phyloP scores from a whole-genome alignment of 2,888 invertebrate species.

The Horisme vitalbata region DNA sequence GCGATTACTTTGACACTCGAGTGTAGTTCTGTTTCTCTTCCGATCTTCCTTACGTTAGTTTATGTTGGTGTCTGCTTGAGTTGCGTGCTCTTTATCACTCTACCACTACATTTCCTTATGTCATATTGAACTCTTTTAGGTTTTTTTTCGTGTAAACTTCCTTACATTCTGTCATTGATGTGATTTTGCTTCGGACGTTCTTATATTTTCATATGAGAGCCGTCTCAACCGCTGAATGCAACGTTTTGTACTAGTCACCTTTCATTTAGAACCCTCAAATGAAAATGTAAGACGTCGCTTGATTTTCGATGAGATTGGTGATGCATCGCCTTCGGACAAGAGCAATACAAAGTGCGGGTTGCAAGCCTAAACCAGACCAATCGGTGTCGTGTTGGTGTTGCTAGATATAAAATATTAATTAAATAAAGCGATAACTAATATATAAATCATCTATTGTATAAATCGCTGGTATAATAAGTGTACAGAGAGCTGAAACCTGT shows the following conservation, averaged over 20 bases:
- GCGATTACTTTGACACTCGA: conserved; percentile 48
- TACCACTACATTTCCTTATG: neutral
- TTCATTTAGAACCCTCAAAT: conserved; percentile 5
- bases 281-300: conserved; percentile 21
- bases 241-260: neutral
- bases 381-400: conserved; percentile 75
- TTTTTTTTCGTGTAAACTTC: neutral
- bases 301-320: conserved; percentile 16
- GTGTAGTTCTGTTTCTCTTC: conserved; percentile 43
- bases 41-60: neutral
- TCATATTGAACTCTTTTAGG: neutral
- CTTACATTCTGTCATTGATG: neutral
- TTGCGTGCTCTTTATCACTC: conserved; percentile 9
- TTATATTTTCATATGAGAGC: conserved; percentile 13
- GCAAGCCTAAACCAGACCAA: conserved; percentile 70
- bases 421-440: conserved; percentile 50
- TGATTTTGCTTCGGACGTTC: conserved; percentile 7
- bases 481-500: conserved; percentile 36
- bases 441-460: conserved; percentile 58
- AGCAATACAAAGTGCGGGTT: conserved; percentile 69
- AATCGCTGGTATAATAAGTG: conserved; percentile 49
- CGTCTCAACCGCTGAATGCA: neutral
- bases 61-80: neutral
- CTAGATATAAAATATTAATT: conserved; percentile 54
- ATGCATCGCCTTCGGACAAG: conserved; percentile 37